Conservation (phyloP, 2,888 invertebrate genomes). For the Xestia ashworthii region DNA sequence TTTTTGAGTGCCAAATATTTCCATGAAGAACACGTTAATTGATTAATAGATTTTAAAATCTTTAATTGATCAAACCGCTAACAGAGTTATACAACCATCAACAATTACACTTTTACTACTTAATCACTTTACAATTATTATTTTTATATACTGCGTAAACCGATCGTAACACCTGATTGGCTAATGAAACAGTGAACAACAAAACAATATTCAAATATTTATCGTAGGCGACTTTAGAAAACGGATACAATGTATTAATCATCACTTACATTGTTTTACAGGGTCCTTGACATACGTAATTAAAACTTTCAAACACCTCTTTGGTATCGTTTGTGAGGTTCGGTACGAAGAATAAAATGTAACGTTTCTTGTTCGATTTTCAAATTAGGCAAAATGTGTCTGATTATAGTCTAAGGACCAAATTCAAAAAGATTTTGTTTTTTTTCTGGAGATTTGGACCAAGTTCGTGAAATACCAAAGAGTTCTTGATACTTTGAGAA, state of each 20-base stretch:
- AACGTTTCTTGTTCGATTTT: neutral
- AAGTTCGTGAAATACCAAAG: neutral
- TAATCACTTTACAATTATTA: neutral
- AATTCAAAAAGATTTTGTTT: neutral
- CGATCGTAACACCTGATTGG: neutral
- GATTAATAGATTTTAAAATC: neutral
- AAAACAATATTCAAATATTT: constrained; percentile 64
- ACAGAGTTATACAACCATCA: neutral
- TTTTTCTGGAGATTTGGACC: neutral
- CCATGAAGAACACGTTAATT: too few species aligned
- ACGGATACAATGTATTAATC: constrained; percentile 74
- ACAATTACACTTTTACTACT: neutral
- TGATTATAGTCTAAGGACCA: neutral
- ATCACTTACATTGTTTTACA: constrained; percentile 75
- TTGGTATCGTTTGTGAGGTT: neutral
- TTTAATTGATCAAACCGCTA: neutral
- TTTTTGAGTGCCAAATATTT: neutral
- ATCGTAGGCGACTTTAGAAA: constrained; percentile 72
- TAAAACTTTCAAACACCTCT: constrained; percentile 39
- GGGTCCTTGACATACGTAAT: constrained; percentile 79
- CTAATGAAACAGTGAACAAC: constrained; percentile 49
- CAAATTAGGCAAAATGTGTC: neutral
- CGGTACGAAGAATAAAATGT: neutral
- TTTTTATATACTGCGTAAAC: neutral
- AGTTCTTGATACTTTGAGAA: neutral